phyloP scores from a whole-genome alignment of 2,797 vertebrate species.

The Cirrhinus mrigala region DNA sequence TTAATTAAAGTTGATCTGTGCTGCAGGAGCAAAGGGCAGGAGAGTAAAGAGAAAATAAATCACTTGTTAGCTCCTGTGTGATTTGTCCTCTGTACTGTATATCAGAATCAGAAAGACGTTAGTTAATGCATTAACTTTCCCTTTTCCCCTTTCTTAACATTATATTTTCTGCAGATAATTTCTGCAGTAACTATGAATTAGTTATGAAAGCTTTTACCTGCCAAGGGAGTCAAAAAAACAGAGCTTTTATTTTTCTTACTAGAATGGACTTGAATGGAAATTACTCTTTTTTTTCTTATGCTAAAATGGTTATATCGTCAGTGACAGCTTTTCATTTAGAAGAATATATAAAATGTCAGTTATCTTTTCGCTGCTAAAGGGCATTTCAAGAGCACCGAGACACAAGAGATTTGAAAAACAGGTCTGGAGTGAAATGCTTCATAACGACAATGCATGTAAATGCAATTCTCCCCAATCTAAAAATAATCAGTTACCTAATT shows the following conservation, averaged over 20 bases:
- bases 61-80: neutral
- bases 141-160: neutral
- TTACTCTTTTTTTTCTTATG: neutral
- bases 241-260: neutral
- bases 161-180: constrained; percentile 5
- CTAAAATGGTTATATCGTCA: constrained; percentile 15
- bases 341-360: neutral
- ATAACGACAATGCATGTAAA: neutral
- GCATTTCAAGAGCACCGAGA: constrained; percentile 14
- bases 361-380: constrained; percentile 5
- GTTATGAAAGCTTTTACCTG: constrained; percentile 27
- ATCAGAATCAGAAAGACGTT: neutral
- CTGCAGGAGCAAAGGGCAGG: constrained; percentile 21
- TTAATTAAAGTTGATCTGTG: constrained; percentile 41
- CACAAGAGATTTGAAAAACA: constrained; percentile 5
- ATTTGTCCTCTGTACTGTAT: neutral
- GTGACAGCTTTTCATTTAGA: constrained; percentile 26
- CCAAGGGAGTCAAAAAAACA: constrained; percentile 10
- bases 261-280: neutral
- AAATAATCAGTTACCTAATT: constrained; percentile 1
- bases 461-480: neutral
- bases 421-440: constrained; percentile 7
- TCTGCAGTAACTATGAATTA: neutral
- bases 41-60: constrained; percentile 12
- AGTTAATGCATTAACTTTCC: constrained; percentile 1